These are phyloP conservation scores for Clarias platycephalus DNA, from an alignment of 2,797 vertebrate genomes.

Conservation along the genomic window DNA sequence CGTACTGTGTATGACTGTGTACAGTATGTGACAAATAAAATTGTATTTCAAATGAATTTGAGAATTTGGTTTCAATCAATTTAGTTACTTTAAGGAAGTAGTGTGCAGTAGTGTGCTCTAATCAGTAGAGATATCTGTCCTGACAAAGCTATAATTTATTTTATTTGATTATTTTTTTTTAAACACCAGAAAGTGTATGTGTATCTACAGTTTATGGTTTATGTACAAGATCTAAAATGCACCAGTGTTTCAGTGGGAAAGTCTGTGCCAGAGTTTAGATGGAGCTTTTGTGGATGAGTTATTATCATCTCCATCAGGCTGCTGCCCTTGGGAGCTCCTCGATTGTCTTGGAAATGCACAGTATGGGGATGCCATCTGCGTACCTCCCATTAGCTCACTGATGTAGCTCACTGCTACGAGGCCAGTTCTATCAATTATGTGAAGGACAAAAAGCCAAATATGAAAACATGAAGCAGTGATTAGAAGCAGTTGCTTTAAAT, in stretches of 20 bases:
- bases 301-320: conserved; percentile 56
- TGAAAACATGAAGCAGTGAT: neutral
- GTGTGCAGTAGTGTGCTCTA: no score
- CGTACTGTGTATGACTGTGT: no score
- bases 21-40: no score
- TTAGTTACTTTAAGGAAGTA: no score
- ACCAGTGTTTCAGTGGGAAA: neutral
- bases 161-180: no score
- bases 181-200: neutral
- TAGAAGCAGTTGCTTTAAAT: neutral
- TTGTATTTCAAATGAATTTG: no score
- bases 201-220: neutral
- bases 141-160: no score
- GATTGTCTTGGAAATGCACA: conserved; percentile 59
- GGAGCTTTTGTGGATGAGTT: conserved; percentile 47
- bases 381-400: conserved; percentile 28
- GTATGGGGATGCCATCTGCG: conserved; percentile 67
- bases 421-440: neutral
- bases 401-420: neutral
- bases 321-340: conserved; percentile 62
- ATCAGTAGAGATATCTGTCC: no score
- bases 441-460: neutral
- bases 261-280: conserved; percentile 63
- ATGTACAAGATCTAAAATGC: neutral
- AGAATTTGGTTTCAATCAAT: no score